A percentile compares a stretch with the other conserved stretches of the same genome.
Conservation (phyloP, 1,140 invertebrate genomes). For the Halictus rubicundus region DNA sequence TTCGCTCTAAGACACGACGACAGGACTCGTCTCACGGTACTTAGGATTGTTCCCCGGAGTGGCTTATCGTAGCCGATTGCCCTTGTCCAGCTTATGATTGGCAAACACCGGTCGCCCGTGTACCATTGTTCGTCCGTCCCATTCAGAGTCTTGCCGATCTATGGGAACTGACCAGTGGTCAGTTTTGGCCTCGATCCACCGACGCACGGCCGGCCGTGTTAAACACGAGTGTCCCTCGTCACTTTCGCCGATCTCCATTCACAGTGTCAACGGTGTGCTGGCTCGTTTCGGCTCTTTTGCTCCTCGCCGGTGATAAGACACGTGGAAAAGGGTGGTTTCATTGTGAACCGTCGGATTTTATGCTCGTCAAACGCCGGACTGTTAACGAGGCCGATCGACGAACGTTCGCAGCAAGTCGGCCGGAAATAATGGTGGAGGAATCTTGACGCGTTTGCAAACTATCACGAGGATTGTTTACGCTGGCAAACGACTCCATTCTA, state of each 20-base stretch:
- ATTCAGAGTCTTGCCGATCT: slow-evolving; percentile 41
- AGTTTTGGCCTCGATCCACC: slow-evolving; percentile 51
- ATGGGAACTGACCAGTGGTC: slow-evolving; percentile 74
- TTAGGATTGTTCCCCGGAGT: slow-evolving; percentile 66
- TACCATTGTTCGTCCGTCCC: slow-evolving; percentile 40
- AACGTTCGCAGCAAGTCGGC: not conserved
- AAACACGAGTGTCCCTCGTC: slow-evolving; percentile 52
- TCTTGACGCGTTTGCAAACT: no score
- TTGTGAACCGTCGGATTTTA: slow-evolving; percentile 28
- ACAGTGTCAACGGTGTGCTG: not conserved
- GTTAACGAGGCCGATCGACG: not conserved
- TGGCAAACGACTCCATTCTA: no score
- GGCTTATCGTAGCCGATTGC: slow-evolving; percentile 62
- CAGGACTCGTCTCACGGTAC: slow-evolving; percentile 68
- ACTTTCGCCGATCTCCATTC: slow-evolving; percentile 29
- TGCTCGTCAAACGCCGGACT: slow-evolving; percentile 27
- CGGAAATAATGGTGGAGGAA: slow-evolving; percentile 6
- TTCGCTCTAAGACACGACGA: slow-evolving; percentile 53
- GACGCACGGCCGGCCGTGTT: slow-evolving; percentile 64
- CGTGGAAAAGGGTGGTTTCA: slow-evolving; percentile 12
- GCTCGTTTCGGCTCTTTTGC: slow-evolving; percentile 7
- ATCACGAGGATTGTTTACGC: no score
- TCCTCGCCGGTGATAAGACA: slow-evolving; percentile 12
- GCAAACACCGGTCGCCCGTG: slow-evolving; percentile 49
- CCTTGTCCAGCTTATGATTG: slow-evolving; percentile 42